A percentile compares a stretch with the other conserved stretches of the same genome.
These are phyloP conservation scores for Smittia sp. DNA, from an alignment of 2,888 invertebrate genomes.

Conservation along the genomic window DNA sequence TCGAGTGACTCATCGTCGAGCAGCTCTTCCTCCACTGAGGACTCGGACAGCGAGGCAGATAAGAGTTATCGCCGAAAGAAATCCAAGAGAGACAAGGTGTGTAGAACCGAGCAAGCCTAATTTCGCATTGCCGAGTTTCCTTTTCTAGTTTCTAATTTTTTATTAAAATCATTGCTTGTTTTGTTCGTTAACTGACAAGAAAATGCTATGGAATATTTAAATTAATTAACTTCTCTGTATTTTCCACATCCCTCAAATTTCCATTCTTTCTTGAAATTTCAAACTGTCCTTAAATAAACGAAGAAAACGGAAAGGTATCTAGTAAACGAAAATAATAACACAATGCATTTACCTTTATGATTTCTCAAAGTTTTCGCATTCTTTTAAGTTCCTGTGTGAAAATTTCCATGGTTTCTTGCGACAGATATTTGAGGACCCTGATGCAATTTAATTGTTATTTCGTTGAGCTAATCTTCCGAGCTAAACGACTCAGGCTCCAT, in stretches of 20 bases:
- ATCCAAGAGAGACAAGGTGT: slow-evolving; percentile 35
- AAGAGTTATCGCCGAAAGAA: slow-evolving; percentile 26
- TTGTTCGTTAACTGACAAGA: background rate
- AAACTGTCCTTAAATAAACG: slow-evolving; percentile 41
- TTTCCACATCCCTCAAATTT: slow-evolving; percentile 22
- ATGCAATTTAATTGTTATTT: too few relatives aligned
- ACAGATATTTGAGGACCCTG: too few relatives aligned
- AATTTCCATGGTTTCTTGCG: too few relatives aligned
- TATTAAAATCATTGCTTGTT: slow-evolving; percentile 17
- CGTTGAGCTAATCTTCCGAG: too few relatives aligned
- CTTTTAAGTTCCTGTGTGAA: slow-evolving; percentile 4
- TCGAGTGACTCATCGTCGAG: slow-evolving; percentile 47
- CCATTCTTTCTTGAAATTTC: slow-evolving; percentile 37
- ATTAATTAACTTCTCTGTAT: slow-evolving; percentile 38
- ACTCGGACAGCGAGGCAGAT: slow-evolving; percentile 35
- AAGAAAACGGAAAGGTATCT: slow-evolving; percentile 41
- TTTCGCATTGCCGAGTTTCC: slow-evolving; percentile 18
- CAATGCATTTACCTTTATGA: slow-evolving; percentile 5
- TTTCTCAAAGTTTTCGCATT: slow-evolving; percentile 7
- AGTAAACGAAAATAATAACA: slow-evolving; percentile 24
- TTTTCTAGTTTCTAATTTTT: slow-evolving; percentile 30
- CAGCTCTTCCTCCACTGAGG: slow-evolving; percentile 27
- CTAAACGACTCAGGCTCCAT: too few relatives aligned
- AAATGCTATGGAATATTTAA: slow-evolving; percentile 30
- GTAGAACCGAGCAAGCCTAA: background rate